These are phyloP conservation scores for Galleria mellonella DNA, from an alignment of 1,140 invertebrate species.

Conservation along the genomic window DNA sequence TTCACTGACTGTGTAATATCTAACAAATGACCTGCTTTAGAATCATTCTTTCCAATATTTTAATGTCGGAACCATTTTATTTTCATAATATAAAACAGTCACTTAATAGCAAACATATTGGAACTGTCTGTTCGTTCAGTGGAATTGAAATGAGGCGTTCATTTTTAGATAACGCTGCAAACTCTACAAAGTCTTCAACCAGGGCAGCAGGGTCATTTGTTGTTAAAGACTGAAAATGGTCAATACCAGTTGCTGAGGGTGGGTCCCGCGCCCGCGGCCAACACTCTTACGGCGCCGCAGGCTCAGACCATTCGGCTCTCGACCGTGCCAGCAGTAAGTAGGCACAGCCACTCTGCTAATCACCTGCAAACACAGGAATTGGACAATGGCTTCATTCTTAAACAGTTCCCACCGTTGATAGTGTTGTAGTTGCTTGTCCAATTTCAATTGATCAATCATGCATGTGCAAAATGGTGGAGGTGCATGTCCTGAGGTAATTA, in stretches of 20 bases:
- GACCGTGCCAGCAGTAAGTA: conserved; percentile 74
- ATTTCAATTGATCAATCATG: conserved; percentile 35
- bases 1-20: conserved; percentile 17
- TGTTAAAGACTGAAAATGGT: conserved; percentile 96
- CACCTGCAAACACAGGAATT: conserved; percentile 27
- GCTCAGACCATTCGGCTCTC: conserved; percentile 71
- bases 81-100: conserved; percentile 1
- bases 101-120: conserved; percentile 10
- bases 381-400: conserved; percentile 14
- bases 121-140: conserved; percentile 11
- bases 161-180: conserved; percentile 87
- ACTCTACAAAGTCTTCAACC: conserved; percentile 87
- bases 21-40: conserved; percentile 58
- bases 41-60: conserved; percentile 20
- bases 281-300: conserved; percentile 76
- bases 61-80: conserved; percentile 7
- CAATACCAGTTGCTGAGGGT: conserved; percentile 93
- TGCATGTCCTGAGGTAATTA: conserved; percentile 54
- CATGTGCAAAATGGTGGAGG: conserved; percentile 53
- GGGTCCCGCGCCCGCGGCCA: conserved; percentile 80
- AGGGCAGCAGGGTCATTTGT: conserved; percentile 88
- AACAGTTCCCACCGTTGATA: too few species aligned
- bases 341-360: conserved; percentile 36
- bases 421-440: conserved; percentile 22
- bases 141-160: conserved; percentile 55